These are phyloP conservation scores for Tolmerus cingulatus DNA, from an alignment of 2,888 invertebrate genomes.

Conservation along the genomic window DNA sequence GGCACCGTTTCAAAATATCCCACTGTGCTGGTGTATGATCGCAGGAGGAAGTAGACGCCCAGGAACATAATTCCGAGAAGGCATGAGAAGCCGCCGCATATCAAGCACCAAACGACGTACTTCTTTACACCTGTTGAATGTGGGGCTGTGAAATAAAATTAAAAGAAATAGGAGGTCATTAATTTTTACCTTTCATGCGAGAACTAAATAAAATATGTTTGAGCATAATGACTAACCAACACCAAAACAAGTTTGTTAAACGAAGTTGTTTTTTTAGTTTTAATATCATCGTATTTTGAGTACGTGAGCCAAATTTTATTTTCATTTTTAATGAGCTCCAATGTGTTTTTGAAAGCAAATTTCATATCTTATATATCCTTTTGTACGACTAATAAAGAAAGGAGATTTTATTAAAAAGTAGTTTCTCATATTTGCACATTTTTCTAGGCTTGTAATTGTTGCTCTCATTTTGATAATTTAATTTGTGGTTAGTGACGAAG, in stretches of 20 bases:
- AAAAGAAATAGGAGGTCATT: not conserved
- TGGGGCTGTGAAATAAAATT: constrained; percentile 56
- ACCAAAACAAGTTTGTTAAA: not conserved
- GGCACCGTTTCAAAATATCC: constrained; percentile 90
- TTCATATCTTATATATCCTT: no score
- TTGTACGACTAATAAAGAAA: no score
- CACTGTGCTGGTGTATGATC: constrained; percentile 77
- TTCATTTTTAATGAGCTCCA: not conserved
- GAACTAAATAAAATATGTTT: not conserved
- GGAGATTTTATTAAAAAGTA: no score
- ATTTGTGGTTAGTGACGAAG: no score
- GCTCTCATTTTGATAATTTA: no score
- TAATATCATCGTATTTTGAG: not conserved
- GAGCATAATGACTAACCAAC: not conserved
- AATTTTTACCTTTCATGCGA: not conserved
- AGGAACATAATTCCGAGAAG: constrained; percentile 78
- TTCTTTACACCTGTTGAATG: constrained; percentile 67
- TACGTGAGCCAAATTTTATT: not conserved
- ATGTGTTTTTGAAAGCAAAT: no score
- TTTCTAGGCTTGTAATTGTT: no score
- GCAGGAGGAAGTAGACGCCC: constrained; percentile 77
- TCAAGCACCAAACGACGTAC: constrained; percentile 80
- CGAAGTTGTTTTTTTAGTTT: no score
- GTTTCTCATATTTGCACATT: no score
- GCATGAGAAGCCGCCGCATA: constrained; percentile 78